A percentile compares a stretch with the other conserved stretches of the same genome.
Conservation (phyloP, 2,888 invertebrate species). For the Antheraea assamensis region DNA sequence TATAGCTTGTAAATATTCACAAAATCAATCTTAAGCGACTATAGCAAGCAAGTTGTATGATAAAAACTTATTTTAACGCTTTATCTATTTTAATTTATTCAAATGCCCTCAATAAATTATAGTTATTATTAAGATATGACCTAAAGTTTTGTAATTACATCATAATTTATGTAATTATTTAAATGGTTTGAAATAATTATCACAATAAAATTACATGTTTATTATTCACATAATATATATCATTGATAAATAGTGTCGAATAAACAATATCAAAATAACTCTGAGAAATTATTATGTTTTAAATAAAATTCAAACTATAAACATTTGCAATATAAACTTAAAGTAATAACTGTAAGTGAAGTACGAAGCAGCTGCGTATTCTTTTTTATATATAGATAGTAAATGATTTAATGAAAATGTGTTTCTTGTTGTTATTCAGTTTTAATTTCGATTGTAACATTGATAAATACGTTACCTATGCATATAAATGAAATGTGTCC, state of each 20-base stretch:
- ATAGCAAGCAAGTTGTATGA: background rate
- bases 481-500: background rate
- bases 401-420: slow-evolving; percentile 1
- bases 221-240: background rate
- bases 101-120: background rate
- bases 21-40: background rate
- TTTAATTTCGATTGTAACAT: background rate
- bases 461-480: background rate
- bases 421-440: background rate
- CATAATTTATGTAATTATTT: background rate
- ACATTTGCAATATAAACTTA: background rate
- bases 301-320: background rate
- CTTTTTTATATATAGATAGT: background rate
- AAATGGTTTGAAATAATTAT: background rate
- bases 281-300: background rate
- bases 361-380: background rate
- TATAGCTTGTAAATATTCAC: background rate
- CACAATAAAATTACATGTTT: background rate
- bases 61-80: background rate
- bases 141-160: background rate
- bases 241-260: background rate
- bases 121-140: background rate
- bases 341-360: background rate
- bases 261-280: background rate
- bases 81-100: background rate